Percentiles rank a stretch among this genome's conserved stretches.
Conservation (phyloP, 2,888 invertebrate species). For the Onchidella celtica region DNA sequence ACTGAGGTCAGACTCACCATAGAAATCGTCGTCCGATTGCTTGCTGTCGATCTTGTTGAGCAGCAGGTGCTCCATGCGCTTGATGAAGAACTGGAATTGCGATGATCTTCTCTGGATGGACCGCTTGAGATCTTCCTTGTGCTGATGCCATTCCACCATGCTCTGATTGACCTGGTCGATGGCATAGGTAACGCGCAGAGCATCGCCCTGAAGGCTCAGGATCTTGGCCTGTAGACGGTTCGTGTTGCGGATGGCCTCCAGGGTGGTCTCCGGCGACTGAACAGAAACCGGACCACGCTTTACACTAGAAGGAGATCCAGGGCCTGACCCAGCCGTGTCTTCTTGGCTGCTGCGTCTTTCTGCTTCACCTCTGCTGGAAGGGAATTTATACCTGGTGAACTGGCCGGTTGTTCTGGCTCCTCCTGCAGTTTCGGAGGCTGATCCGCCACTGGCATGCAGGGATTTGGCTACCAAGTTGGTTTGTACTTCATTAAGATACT, state of each 20-base stretch:
- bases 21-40: slow-evolving; percentile 52
- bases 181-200: slow-evolving; percentile 56
- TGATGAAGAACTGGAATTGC: slow-evolving; percentile 61
- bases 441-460: background rate
- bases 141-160: slow-evolving; percentile 56
- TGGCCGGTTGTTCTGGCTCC: slow-evolving; percentile 1
- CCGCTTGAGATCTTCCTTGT: slow-evolving; percentile 54
- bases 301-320: background rate
- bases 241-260: slow-evolving; percentile 43
- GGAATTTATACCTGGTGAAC: background rate
- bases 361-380: background rate
- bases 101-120: slow-evolving; percentile 61
- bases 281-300: background rate
- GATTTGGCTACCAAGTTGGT: slow-evolving; percentile 39
- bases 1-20: slow-evolving; percentile 46
- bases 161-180: slow-evolving; percentile 58
- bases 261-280: background rate
- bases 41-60: slow-evolving; percentile 58
- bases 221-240: slow-evolving; percentile 50
- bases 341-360: background rate
- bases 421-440: background rate
- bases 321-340: background rate
- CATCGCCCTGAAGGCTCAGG: slow-evolving; percentile 58
- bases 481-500: slow-evolving; percentile 52
- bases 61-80: slow-evolving; percentile 62